Percentiles rank a stretch among this genome's conserved stretches.
These are phyloP conservation scores for Stenurella melanura DNA, from an alignment of 2,888 invertebrate species.

Conservation along the genomic window DNA sequence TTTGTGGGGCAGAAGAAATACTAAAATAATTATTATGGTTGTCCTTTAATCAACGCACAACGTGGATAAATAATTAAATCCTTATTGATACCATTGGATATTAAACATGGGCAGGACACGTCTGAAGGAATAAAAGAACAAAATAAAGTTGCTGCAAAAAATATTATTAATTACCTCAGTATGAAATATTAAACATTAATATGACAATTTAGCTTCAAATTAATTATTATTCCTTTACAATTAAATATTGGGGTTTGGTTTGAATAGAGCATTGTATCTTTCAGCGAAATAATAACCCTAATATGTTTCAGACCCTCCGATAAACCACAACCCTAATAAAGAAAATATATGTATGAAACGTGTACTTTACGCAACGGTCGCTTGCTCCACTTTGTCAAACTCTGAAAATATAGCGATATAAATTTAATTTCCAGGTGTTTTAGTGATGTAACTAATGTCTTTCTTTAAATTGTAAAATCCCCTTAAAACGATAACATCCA, in stretches of 20 bases:
- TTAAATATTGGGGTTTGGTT: background rate
- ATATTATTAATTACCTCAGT: background rate
- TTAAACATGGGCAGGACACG: background rate
- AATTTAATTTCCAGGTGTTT: slow-evolving; percentile 1
- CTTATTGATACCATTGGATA: background rate
- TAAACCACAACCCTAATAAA: slow-evolving; percentile 50
- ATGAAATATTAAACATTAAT: background rate
- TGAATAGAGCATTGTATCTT: background rate
- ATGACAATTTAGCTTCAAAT: background rate
- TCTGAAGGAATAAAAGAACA: background rate
- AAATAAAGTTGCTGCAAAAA: background rate
- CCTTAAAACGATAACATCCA: background rate
- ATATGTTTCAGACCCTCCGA: slow-evolving; percentile 47
- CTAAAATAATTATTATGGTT: background rate
- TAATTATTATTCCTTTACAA: background rate
- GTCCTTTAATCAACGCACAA: background rate
- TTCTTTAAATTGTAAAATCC: background rate
- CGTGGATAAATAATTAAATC: slow-evolving; percentile 1
- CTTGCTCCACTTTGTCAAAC: background rate
- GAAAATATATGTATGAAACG: slow-evolving; percentile 44
- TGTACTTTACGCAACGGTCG: background rate
- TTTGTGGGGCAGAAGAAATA: background rate
- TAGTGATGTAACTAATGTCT: background rate
- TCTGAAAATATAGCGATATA: background rate
- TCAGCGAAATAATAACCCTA: slow-evolving; percentile 12